Evolutionary conservation across 2,113 vertebrate species (phyloP), one percentile per base, ranked within the genome.

Genomic region (human (Homo sapiens)): DNA sequence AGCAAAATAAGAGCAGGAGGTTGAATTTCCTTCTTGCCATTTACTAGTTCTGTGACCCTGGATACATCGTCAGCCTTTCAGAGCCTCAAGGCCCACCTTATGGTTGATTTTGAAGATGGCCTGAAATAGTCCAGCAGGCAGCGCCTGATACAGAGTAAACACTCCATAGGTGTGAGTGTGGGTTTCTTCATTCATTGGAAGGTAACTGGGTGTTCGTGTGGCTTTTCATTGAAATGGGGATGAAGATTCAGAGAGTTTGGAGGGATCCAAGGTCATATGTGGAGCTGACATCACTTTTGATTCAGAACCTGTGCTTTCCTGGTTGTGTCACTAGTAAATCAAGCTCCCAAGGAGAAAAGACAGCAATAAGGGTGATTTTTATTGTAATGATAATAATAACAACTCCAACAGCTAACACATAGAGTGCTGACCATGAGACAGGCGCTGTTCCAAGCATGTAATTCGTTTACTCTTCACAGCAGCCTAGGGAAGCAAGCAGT

Each of bases 101-200:
- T 9, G 25, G 80, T 4, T 57, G 25, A 4, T 30, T 52, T 72
- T 64, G 68, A 64, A 23, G 38, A 12, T 8, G 3, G 3, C 1
- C 0, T 14, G 80, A 45, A 45, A 13, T n/a, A 17, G 12, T 0
- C 1, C 7, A 8, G 0, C 0, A 18, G n/a, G 78, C 17, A 5
- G 1, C 3, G 6, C 38, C 45, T 59, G 91, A 23, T 0, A 2
- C 11, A 6, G 16, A 18, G 66, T 1, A 8, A 43, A 59, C 17
- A 43, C 25, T 8, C 45, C 1, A 0, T 2, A 2, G 4, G 4
- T 5, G 18, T 16, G 0, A 5, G 2, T 12, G 30, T 10, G 40
- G 45, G 66, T 17, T 50, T 61, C 83, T 48, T 30, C n/a, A 6
- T 45, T 48, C 32, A 0, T 0, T 30, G 88, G 57, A 66, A 79